Base-by-base conservation (phyloP, 2,888 invertebrate genomes). In the Clepsis dumicolana region DNA sequence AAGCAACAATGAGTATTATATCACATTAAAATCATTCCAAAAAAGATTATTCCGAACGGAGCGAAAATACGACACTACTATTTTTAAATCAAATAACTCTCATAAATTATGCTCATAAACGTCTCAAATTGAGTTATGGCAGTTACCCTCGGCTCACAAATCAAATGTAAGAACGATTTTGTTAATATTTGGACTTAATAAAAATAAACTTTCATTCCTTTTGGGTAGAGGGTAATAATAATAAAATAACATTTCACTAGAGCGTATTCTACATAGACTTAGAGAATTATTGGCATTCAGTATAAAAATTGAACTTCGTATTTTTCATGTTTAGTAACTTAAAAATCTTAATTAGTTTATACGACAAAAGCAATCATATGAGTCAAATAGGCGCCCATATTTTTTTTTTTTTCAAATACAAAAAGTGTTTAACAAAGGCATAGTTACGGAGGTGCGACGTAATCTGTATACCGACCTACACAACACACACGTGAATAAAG, bases 151-250 rank as follows among this genome's bases (percentile, higher is more conserved):
- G 56, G 44, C 14, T 18, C 63, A 64, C 64, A 64, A 68, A 64
- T 68, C 68, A 68, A 68, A 64, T 41, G 48, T 61, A 48, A 25
- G 63, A 64, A 59, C 57, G 68, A 67, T 63, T 67, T 68, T 68
- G 68, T 68, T 68, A 68, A 68, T 68, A 68, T 68, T 68, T 68
- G 68, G 64, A 68, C 63, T 68, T 68, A 59, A 68, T 68, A 68
- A 63, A 65, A 57, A 64, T 56, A 70, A 71, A 73, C 48, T 67
- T 67, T 67, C 63, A 63, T 57, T 57, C 62, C 48, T 27, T 66
- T 62, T 63, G 38, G 35, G 59, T 50, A 14, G 27, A n/a, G 27
- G 52, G 65, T 44, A 64, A 64, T 66, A 64, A 70, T 29, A 29
- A 29, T 29, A 69, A 53, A 35, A 16, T 16, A 52, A 10, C 21